These are phyloP conservation scores for Conchocele bisecta DNA, from an alignment of 2,888 invertebrate genomes.

Conservation along the genomic window DNA sequence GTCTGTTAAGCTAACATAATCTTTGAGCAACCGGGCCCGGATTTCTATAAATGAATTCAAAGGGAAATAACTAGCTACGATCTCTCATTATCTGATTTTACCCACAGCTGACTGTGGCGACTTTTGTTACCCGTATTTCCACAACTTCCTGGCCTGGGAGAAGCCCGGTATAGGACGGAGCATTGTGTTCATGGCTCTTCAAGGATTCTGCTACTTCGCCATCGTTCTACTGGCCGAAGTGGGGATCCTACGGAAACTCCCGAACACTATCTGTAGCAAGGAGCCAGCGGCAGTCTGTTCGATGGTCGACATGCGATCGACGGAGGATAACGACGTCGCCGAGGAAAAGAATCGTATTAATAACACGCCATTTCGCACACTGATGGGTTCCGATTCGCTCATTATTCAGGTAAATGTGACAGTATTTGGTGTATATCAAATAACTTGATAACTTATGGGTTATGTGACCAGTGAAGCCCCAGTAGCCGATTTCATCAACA, in stretches of 20 bases:
- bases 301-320: conserved; percentile 1
- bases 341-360: conserved; percentile 80
- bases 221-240: conserved; percentile 87
- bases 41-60: too few species aligned
- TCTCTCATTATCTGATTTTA: too few species aligned
- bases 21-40: too few species aligned
- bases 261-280: background rate
- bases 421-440: too few species aligned
- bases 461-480: too few species aligned
- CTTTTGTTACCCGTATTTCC: conserved; percentile 76
- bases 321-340: conserved; percentile 80
- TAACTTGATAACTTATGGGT: too few species aligned
- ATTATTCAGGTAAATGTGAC: conserved; percentile 85
- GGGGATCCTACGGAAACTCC: conserved; percentile 39
- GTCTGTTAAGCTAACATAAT: too few species aligned
- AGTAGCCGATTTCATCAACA: too few species aligned
- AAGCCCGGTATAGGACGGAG: conserved; percentile 89
- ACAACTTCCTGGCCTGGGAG: conserved; percentile 87
- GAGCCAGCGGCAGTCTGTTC: conserved; percentile 32
- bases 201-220: conserved; percentile 86
- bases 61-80: too few species aligned
- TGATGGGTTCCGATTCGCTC: conserved; percentile 83
- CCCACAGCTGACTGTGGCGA: conserved; percentile 56
- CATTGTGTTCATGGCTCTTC: conserved; percentile 85
- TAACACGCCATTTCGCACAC: conserved; percentile 50